phyloP scores from a whole-genome alignment of 2,797 vertebrate genomes.

The Eptatretus atami region DNA sequence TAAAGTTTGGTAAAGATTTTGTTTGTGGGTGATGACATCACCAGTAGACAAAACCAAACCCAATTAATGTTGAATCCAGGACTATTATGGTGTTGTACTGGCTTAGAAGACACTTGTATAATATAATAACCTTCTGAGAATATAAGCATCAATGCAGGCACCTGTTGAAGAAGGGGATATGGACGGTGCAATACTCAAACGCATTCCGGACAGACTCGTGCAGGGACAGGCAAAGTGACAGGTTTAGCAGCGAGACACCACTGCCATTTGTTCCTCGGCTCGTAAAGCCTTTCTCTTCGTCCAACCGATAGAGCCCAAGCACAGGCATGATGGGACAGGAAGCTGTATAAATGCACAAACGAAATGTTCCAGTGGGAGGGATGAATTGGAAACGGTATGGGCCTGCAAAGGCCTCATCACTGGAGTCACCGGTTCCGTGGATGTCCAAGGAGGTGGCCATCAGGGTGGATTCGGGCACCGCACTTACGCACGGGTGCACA shows the following conservation, averaged over 20 bases:
- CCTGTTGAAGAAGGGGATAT: slow-evolving; percentile 70
- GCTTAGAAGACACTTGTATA: not conserved
- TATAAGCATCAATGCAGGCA: slow-evolving; percentile 12
- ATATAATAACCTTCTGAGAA: not conserved
- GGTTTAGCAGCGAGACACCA: slow-evolving; percentile 26
- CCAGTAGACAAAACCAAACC: too few relatives aligned
- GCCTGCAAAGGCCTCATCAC: slow-evolving; percentile 44
- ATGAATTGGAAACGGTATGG: slow-evolving; percentile 78
- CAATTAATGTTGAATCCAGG: too few relatives aligned
- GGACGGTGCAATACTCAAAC: slow-evolving; percentile 73
- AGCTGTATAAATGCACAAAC: slow-evolving; percentile 61
- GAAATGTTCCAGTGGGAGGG: slow-evolving; percentile 48
- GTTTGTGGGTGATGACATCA: too few relatives aligned
- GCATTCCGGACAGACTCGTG: slow-evolving; percentile 69
- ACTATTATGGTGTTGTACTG: too few relatives aligned
- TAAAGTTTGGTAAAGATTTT: too few relatives aligned
- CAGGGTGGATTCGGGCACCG: not conserved
- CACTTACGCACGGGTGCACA: slow-evolving; percentile 44
- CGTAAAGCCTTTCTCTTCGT: not conserved
- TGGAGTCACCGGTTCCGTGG: slow-evolving; percentile 29
- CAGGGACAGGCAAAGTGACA: slow-evolving; percentile 43
- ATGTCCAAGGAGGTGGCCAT: slow-evolving; percentile 31
- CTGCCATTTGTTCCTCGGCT: slow-evolving; percentile 17
- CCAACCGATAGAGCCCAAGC: not conserved
- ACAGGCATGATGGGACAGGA: slow-evolving; percentile 10